Percentiles rank a stretch among this genome's conserved stretches.
These are phyloP conservation scores for Rhamnusium bicolor DNA, from an alignment of 2,888 invertebrate genomes.

Conservation along the genomic window DNA sequence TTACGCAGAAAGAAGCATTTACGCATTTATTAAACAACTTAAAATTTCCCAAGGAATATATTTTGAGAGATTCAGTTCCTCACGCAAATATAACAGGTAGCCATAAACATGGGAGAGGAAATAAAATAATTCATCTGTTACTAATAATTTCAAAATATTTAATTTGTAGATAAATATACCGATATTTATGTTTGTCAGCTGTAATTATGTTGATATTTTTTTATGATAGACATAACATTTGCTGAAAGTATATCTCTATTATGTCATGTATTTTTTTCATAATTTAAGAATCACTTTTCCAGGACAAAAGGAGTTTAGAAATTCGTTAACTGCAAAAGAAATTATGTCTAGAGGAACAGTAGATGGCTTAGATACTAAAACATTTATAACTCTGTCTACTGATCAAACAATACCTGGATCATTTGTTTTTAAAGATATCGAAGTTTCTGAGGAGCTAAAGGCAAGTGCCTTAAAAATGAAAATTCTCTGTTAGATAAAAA, in stretches of 20 bases:
- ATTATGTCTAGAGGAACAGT: slow-evolving; percentile 69
- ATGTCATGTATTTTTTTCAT: background rate
- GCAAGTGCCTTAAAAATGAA: slow-evolving; percentile 62
- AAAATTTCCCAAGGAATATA: slow-evolving; percentile 73
- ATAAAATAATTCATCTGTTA: no score
- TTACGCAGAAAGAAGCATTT: slow-evolving; percentile 54
- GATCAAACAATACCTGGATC: slow-evolving; percentile 70
- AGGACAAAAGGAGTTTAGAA: slow-evolving; percentile 71
- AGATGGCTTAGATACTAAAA: slow-evolving; percentile 70
- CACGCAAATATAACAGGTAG: slow-evolving; percentile 68
- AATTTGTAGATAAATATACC: no score
- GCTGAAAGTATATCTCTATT: no score
- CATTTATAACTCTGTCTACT: slow-evolving; percentile 71
- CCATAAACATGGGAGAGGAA: no score
- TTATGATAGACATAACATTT: no score
- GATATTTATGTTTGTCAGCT: no score
- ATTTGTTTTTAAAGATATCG: slow-evolving; percentile 73
- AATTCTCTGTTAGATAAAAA: background rate
- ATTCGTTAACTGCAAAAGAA: slow-evolving; percentile 65
- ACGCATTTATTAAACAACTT: slow-evolving; percentile 71
- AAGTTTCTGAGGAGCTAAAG: slow-evolving; percentile 71
- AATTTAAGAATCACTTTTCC: background rate
- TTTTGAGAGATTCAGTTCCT: slow-evolving; percentile 66
- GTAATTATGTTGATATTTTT: no score
- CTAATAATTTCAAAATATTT: no score